These are phyloP conservation scores for Sylvicola cinctus DNA, from an alignment of 2,888 invertebrate species.

Conservation along the genomic window DNA sequence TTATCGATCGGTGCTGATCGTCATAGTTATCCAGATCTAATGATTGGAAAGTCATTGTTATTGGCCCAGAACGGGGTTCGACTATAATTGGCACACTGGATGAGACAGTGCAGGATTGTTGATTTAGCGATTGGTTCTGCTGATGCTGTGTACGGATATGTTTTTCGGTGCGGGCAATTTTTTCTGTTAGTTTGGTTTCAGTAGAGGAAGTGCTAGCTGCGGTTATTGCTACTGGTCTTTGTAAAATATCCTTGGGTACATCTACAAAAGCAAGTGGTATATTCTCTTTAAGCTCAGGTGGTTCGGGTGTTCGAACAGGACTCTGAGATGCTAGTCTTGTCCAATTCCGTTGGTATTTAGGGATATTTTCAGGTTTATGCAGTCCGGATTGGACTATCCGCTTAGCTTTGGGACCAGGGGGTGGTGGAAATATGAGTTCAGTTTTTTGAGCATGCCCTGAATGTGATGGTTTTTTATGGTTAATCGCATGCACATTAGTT, in stretches of 20 bases:
- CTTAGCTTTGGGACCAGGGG: slow-evolving; percentile 15
- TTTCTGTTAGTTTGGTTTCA: slow-evolving; percentile 12
- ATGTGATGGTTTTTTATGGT: slow-evolving; percentile 20
- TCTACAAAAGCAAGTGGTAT: slow-evolving; percentile 25
- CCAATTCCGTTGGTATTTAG: slow-evolving; percentile 41
- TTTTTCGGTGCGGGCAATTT: slow-evolving; percentile 11
- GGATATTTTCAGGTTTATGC: slow-evolving; percentile 39
- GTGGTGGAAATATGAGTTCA: slow-evolving; percentile 4
- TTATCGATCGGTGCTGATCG: slow-evolving; percentile 17
- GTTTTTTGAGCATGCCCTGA: slow-evolving; percentile 9
- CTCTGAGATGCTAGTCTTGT: slow-evolving; percentile 35
- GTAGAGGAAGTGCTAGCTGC: slow-evolving; percentile 8
- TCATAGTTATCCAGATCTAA: slow-evolving; percentile 12
- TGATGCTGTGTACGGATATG: slow-evolving; percentile 8
- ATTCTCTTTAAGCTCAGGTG: slow-evolving; percentile 27
- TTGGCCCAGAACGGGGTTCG: slow-evolving; percentile 31
- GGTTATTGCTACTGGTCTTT: slow-evolving; percentile 16
- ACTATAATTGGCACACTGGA: slow-evolving; percentile 13
- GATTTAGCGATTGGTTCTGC: slow-evolving; percentile 13
- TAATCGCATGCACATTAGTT: slow-evolving; percentile 11
- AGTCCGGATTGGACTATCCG: slow-evolving; percentile 28
- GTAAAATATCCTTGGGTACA: slow-evolving; percentile 12
- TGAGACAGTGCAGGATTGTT: slow-evolving; percentile 13
- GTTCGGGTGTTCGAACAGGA: slow-evolving; percentile 33
- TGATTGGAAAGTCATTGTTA: slow-evolving; percentile 30